Base-by-base conservation (phyloP, 2,797 vertebrate species). In the Poecile montanus region DNA sequence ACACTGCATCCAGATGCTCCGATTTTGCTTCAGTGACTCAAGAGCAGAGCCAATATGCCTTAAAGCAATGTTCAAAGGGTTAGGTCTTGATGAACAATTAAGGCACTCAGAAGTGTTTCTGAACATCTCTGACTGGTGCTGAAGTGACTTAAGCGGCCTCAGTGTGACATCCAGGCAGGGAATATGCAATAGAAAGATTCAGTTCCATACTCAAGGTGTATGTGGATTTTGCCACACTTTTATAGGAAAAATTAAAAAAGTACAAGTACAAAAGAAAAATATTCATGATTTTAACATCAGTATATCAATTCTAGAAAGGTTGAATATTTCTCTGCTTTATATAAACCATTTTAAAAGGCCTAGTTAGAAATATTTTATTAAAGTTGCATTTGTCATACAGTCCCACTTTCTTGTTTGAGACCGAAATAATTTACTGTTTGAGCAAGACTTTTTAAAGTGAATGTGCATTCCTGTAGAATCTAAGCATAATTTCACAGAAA, bases 11-110 rank as follows among this genome's bases (percentile, higher is more conserved):
- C 96, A 97, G 97, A 97, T 97, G 96, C 92, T 97, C 94, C 50
- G 66, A 83, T 96, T 97, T 97, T 96, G 97, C 97, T 97, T 97
- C 95, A 96, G 85, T 96, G 95, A 96, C 76, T 97, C 94, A 91
- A 94, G 83, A 96, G 88, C 74, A 79, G 62, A 96, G 85, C 78
- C 89, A 93, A 95, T 95, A 95, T 82, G 85, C 82, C 95, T 96
- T 89, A 78, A 48, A 96, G 91, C 87, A 54, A 67, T 62, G 65
- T 84, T 78, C 54, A 87, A 91, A 94, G 80, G 90, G 85, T 56
- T 83, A 90, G 72, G 73, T 75, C 76, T 94, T 81, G 84, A 94
- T 92, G 93, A 91, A 93, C 81, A 87, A 91, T 72, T 93, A 89
- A 88, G 92, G 56, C 36, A 73, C 61, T 82, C 67, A 66, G 58